Conservation (phyloP, 2,113 vertebrate species). For the Datnioides undecimradiatus region DNA sequence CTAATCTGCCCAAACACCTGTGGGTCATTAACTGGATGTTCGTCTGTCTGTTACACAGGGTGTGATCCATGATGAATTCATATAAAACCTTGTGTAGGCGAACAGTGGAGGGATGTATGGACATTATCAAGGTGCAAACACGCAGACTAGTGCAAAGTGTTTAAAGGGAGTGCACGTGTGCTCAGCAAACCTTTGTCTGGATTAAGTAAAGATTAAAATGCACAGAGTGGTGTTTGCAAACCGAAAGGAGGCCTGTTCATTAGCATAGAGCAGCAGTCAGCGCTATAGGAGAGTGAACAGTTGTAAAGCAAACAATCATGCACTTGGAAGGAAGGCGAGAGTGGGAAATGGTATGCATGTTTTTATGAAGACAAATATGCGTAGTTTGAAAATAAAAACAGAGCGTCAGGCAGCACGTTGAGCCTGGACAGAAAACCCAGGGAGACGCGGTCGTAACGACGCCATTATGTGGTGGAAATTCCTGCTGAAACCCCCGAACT, state of each 20-base stretch:
- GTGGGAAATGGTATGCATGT: not conserved
- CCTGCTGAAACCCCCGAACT: not conserved
- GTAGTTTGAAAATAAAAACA: not conserved
- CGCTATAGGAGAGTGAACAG: not conserved
- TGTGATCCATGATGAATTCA: not conserved
- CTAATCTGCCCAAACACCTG: not conserved
- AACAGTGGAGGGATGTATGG: not conserved
- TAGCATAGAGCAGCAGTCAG: not conserved
- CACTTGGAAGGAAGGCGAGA: not conserved
- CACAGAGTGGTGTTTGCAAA: not conserved
- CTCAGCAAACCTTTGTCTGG: not conserved
- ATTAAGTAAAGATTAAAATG: slow-evolving; percentile 1
- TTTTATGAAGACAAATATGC: not conserved
- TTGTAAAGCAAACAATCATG: not conserved
- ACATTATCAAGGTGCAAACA: not conserved
- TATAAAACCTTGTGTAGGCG: no score
- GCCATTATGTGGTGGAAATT: not conserved
- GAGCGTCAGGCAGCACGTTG: not conserved
- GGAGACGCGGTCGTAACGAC: not conserved
- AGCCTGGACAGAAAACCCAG: not conserved
- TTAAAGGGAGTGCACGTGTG: not conserved
- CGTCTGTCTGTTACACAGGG: not conserved
- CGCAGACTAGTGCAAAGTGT: not conserved
- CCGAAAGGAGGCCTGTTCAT: not conserved
- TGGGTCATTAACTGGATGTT: not conserved